These are phyloP conservation scores for Lithophane semibrunnea DNA, from an alignment of 2,888 invertebrate species.

Conservation along the genomic window DNA sequence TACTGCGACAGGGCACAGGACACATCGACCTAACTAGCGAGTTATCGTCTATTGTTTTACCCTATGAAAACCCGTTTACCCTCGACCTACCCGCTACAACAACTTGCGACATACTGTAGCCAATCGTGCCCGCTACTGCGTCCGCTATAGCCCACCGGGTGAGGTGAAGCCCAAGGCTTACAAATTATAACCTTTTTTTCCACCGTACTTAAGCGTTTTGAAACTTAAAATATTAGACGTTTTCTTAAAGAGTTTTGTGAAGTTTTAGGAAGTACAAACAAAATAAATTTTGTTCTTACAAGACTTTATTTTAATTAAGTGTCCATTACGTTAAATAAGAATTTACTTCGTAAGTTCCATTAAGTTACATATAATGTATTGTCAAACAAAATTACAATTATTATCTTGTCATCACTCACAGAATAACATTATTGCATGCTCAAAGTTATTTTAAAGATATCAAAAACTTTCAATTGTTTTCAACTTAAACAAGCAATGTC, in stretches of 20 bases:
- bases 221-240: conserved; percentile 51
- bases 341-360: too few species aligned
- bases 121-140: neutral
- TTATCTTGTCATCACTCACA: neutral
- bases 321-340: neutral
- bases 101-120: neutral
- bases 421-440: neutral
- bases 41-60: too few species aligned
- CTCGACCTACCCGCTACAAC: too few species aligned
- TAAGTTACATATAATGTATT: neutral
- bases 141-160: neutral
- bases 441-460: neutral
- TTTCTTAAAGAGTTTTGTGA: conserved; percentile 29
- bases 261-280: neutral
- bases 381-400: neutral
- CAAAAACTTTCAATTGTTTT: conserved; percentile 4
- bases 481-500: conserved; percentile 15
- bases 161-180: conserved; percentile 12
- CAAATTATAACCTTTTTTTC: conserved; percentile 50
- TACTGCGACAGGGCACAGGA: neutral
- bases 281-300: neutral
- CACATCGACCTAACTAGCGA: neutral
- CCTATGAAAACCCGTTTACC: neutral
- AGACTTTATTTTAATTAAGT: neutral
- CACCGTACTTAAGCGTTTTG: conserved; percentile 8